These are phyloP conservation scores for Pachyseris speciosa DNA, from an alignment of 64 coral and sea anemone genomes.

Conservation along the genomic window DNA sequence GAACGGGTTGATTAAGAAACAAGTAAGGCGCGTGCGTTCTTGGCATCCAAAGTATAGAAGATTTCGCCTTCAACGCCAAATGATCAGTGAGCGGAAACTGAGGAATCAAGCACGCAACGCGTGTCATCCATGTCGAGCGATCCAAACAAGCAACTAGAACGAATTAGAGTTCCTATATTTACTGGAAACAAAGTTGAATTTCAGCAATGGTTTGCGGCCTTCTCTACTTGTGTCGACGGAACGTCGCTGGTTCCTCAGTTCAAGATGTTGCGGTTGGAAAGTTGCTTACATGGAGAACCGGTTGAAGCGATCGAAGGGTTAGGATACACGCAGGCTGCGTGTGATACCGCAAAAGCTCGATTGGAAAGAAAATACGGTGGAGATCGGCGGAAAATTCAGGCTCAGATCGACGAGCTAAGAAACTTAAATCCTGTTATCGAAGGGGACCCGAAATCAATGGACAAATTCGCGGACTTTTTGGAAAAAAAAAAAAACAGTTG, in stretches of 20 bases:
- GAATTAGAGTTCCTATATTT: constrained; percentile 52
- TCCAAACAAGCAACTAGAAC: constrained; percentile 57
- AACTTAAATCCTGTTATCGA: constrained; percentile 38
- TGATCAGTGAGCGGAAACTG: too few species aligned
- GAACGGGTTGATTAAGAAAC: too few species aligned
- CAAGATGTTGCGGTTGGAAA: constrained; percentile 71
- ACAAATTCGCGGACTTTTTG: constrained; percentile 68
- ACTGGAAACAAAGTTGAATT: constrained; percentile 69
- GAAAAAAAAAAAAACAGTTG: constrained; percentile 57
- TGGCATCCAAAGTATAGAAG: too few species aligned
- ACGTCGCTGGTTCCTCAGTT: constrained; percentile 50
- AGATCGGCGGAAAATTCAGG: background rate
- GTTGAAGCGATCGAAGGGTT: constrained; percentile 65
- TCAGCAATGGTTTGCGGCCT: constrained; percentile 55
- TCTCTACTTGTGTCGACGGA: constrained; percentile 59
- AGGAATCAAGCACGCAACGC: too few species aligned
- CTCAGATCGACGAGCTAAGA: constrained; percentile 16
- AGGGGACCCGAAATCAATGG: constrained; percentile 47
- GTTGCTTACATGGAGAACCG: constrained; percentile 50
- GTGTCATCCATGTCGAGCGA: too few species aligned
- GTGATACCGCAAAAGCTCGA: constrained; percentile 53
- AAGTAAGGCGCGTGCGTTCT: too few species aligned
- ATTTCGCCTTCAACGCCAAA: too few species aligned
- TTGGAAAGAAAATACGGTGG: constrained; percentile 57
- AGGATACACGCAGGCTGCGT: constrained; percentile 59